Evolutionary conservation across 2,797 vertebrate genomes (phyloP), one percentile per base, ranked within the genome.

Genomic region (Danio jaintianensis): DNA sequence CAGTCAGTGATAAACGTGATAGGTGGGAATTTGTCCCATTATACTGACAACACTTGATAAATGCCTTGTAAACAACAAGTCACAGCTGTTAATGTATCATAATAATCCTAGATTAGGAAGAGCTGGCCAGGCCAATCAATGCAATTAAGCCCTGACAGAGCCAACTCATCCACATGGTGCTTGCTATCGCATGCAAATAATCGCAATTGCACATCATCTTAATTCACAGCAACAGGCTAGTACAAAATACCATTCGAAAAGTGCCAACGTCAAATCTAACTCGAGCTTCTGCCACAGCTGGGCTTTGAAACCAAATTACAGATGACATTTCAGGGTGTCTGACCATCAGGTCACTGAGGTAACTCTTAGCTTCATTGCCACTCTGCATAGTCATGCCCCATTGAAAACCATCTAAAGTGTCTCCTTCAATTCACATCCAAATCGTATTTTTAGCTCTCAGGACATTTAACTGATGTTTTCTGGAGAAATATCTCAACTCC

Each of bases 61-160:
- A 94, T 94, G 91, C 91, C 91, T 93, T 93, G 92, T 94, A 94
- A 94, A 95, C 93, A 94, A 91, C 87, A 91, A 91, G 91, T 91
- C 90, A 87, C 92, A 91, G 93, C 91, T 92, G 91, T 91, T 93
- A 94, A 94, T 94, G 92, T 90, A 94, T 94, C 93, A 93, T 95
- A 91, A 94, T 94, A 95, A 94, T 93, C 92, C 93, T 88, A 91
- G 93, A 94, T 95, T 95, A 94, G 91, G 89, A 91, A 90, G 89
- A 92, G 90, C 89, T 89, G 91, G 89, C 92, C 91, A 88, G 90
- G 91, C 92, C 92, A 93, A 94, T 94, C 92, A 93, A 93, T 92
- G 90, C 91, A 94, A 94, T 94, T 94, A 94, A 84, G 85, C 88
- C 81, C 84, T 91, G 93, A 93, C 91, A 91, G 90, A 92, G 91